A percentile compares a stretch with the other conserved stretches of the same genome.
Conservation (phyloP, 2,797 vertebrate genomes). For the Phrynocephalus vlangalii region DNA sequence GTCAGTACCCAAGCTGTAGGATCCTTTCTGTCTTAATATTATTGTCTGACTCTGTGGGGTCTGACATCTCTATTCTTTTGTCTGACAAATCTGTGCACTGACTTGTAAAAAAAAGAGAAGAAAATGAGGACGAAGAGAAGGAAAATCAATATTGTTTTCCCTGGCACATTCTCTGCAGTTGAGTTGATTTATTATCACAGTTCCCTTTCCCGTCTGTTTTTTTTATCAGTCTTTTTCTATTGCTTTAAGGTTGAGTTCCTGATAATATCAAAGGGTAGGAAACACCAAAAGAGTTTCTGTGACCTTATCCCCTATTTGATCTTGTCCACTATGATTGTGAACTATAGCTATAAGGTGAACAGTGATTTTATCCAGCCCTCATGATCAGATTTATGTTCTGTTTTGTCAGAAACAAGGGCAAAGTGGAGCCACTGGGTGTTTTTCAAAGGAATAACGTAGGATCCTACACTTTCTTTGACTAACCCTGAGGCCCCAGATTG, state of each 20-base stretch:
- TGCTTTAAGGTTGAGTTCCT: constrained; percentile 72
- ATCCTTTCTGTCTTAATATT: constrained; percentile 71
- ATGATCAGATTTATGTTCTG: constrained; percentile 63
- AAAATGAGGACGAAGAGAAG: constrained; percentile 67
- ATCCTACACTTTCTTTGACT: neutral
- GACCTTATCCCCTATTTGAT: constrained; percentile 73
- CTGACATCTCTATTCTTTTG: constrained; percentile 79
- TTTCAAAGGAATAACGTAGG: constrained; percentile 32
- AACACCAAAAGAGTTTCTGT: constrained; percentile 57
- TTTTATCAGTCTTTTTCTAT: constrained; percentile 72
- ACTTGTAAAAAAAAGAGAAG: constrained; percentile 75
- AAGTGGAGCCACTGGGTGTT: constrained; percentile 40
- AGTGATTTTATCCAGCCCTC: constrained; percentile 59
- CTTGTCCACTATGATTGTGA: constrained; percentile 71
- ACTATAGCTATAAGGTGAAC: constrained; percentile 62
- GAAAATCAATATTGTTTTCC: constrained; percentile 79
- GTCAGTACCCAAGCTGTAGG: constrained; percentile 32
- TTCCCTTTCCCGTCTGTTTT: constrained; percentile 56
- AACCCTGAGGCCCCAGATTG: neutral
- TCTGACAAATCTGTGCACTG: constrained; percentile 78
- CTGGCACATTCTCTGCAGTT: constrained; percentile 75
- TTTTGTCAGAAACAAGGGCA: constrained; percentile 52
- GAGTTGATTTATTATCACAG: constrained; percentile 75
- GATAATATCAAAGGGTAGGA: constrained; percentile 70
- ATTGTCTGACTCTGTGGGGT: constrained; percentile 62